Conservation (phyloP, 2,797 vertebrate genomes). For the Choloepus didactylus region DNA sequence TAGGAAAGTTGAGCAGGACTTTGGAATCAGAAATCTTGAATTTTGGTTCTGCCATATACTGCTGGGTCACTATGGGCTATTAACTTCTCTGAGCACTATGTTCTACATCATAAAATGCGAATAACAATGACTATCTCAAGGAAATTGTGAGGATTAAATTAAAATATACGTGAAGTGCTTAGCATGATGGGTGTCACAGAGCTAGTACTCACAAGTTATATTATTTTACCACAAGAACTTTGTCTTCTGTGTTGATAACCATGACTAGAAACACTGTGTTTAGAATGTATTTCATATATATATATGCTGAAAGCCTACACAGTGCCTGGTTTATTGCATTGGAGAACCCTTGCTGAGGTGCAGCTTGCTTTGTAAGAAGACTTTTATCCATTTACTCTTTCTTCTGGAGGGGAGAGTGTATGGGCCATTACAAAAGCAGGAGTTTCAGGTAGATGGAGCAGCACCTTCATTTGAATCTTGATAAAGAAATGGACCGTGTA, state of each 20-base stretch:
- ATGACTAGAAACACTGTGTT: background rate
- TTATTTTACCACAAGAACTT: background rate
- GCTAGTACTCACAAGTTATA: background rate
- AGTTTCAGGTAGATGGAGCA: background rate
- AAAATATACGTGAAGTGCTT: background rate
- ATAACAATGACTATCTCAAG: background rate
- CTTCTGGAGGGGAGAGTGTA: background rate
- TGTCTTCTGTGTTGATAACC: background rate
- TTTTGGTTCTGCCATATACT: background rate
- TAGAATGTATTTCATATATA: background rate
- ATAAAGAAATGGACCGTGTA: background rate
- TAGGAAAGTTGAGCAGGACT: background rate
- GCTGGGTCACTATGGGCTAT: background rate
- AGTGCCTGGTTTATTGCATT: background rate
- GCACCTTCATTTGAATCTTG: background rate
- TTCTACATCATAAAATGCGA: background rate
- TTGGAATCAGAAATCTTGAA: background rate
- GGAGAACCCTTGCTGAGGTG: background rate
- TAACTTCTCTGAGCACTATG: background rate
- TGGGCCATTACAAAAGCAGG: background rate
- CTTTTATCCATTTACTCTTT: background rate
- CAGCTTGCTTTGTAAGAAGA: background rate
- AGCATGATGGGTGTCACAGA: background rate
- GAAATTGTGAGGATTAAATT: background rate
- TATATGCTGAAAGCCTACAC: background rate